Base-by-base conservation (phyloP, 2,113 vertebrate genomes). In the Saguinus imperator region DNA sequence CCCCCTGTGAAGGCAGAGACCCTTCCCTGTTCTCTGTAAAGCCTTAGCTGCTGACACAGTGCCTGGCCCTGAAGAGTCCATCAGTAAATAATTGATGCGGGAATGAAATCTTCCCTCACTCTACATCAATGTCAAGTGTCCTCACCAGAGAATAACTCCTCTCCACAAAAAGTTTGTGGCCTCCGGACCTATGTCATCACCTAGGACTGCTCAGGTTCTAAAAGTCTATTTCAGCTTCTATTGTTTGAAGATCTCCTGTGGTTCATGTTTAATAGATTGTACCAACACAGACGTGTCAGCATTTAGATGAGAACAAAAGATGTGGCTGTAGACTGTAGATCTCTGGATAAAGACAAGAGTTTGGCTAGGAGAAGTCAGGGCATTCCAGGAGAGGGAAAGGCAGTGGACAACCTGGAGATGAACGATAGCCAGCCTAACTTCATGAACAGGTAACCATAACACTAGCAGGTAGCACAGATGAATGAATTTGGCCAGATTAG, bases 121-220 rank as follows among this genome's bases (percentile, higher is more conserved):
- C 79, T 45, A 7, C 89, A 83, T 97, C 94, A 96, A 3, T 48
- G 73, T 87, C 89, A 93, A 48, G 61, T 37, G 16, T 52, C 77
- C 77, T 95, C 87, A 18, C 73, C 6, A 20, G 82, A 61, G 32
- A 52, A 37, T 6, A 86, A 64, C 27, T 61, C 55, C 43, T 89
- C n/a, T 87, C 91, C 48, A 52, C 50, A 0, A 48, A 94, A 70
- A 80, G 45, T 70, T 9, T 75, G 79, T 94, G 87, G 50, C 76
- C 48, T 58, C 75, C 57, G 20, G 45, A 58, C 79, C 6, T 8
- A 57, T 50, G 37, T 66, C 72, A 1, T 58, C 55, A 7, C 45
- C 35, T 27, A 14, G 66, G 68, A 84, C 86, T 52, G n/a, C 29
- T 87, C 37, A 32, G 3, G 18, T 61, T 83, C 57, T 45, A 4